Base-by-base conservation (phyloP, 2,797 vertebrate genomes). In the Rhinatrema bivittatum region DNA sequence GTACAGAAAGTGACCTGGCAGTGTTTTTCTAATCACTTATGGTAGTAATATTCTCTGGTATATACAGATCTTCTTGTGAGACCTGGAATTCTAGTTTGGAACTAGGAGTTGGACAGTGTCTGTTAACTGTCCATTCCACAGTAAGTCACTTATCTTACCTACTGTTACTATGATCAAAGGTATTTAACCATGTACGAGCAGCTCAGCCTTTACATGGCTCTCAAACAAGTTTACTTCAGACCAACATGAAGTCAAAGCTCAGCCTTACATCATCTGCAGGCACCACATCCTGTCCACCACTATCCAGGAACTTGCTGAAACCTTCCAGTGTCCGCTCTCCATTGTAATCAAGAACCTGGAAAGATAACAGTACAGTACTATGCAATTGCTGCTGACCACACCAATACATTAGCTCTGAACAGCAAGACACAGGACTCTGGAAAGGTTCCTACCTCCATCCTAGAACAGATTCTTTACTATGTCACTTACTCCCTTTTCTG, bases 221-320 rank as follows among this genome's bases (percentile, higher is more conserved):
- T n/a, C n/a, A n/a, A n/a, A n/a, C n/a, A n/a, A n/a, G n/a, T n/a
- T n/a, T n/a, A n/a, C n/a, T n/a, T n/a, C n/a, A n/a, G n/a, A n/a
- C n/a, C n/a, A n/a, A n/a, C n/a, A n/a, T n/a, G n/a, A n/a, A n/a
- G n/a, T n/a, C n/a, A n/a, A n/a, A n/a, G n/a, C n/a, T n/a, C n/a
- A n/a, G n/a, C n/a, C 82, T 79, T 1, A 93, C 90, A 0, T 90
- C 91, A 0, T 89, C 87, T 0, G 86, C 91, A 10, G 87, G 89
- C 0, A 91, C 94, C 1, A 94, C 96, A 2, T 98, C 96, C 68
- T 88, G 89, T 10, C 96, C 96, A 1, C 94, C 96, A 0, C 94
- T 99, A 70, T 96, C 93, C 76, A 98, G 40, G 76, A 99, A 99
- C 48, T 96, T 97, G 25, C 85, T 85, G 65, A 99, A 96, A 27